phyloP scores from a whole-genome alignment of 1,140 invertebrate species.

The honey bee (Apis mellifera) region Amel_HAv3.1 CM009931.2:12098501-12099000 shows the following conservation, averaged over 20 bases:
- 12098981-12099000: too few relatives aligned
- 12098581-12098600: constrained; percentile 14
- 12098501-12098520: constrained; percentile 58
- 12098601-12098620: constrained; percentile 11
- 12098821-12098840: too few relatives aligned
- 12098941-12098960: too few relatives aligned
- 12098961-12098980: too few relatives aligned
- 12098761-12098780: too few relatives aligned
- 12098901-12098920: too few relatives aligned
- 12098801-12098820: background rate
- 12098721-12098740: background rate
- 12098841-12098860: too few relatives aligned
- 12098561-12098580: background rate
- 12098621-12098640: constrained; percentile 7
- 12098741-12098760: background rate
- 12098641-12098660: constrained; percentile 30
- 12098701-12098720: too few relatives aligned
- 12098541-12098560: background rate
- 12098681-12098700: background rate
- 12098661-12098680: constrained; percentile 20
- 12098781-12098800: background rate
- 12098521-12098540: background rate
- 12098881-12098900: too few relatives aligned
- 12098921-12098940: too few relatives aligned
- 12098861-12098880: too few relatives aligned